Evolutionary conservation across 2,888 invertebrate genomes (phyloP).

Genomic region (Polydrusus pterygomalis): DNA sequence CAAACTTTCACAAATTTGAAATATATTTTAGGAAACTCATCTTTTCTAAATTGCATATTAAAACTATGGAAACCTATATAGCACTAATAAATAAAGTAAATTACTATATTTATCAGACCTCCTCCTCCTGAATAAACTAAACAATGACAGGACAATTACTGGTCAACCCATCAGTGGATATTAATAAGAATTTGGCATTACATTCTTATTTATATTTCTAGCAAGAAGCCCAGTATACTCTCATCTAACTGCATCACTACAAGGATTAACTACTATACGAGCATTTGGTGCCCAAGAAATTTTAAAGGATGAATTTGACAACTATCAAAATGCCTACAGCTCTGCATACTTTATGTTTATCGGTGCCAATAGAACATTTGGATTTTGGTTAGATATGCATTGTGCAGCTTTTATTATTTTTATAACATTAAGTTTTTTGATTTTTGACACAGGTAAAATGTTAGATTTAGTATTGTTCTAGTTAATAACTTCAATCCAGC

Average conservation of each 20-base stretch:
- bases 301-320: constrained; percentile 78
- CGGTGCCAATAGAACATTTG: constrained; percentile 80
- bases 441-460: constrained; percentile 74
- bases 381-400: constrained; percentile 80
- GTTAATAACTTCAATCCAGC: too few relatives aligned
- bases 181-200: too few relatives aligned
- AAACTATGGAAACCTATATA: too few relatives aligned
- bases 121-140: too few relatives aligned
- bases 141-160: too few relatives aligned
- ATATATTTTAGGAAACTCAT: too few relatives aligned
- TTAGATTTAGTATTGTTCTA: too few relatives aligned
- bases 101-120: too few relatives aligned
- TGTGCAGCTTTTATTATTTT: constrained; percentile 78
- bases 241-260: constrained; percentile 82
- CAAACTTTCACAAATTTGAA: too few relatives aligned
- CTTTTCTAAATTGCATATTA: too few relatives aligned
- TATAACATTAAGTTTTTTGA: constrained; percentile 78
- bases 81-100: too few relatives aligned
- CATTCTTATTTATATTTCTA: constrained; percentile 65
- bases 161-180: too few relatives aligned
- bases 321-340: constrained; percentile 79
- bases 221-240: constrained; percentile 87
- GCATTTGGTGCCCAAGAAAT: constrained; percentile 80
- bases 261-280: constrained; percentile 85
- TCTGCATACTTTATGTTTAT: constrained; percentile 83